Base-by-base conservation (phyloP, 2,888 invertebrate species). In the Dusona sp. region DNA sequence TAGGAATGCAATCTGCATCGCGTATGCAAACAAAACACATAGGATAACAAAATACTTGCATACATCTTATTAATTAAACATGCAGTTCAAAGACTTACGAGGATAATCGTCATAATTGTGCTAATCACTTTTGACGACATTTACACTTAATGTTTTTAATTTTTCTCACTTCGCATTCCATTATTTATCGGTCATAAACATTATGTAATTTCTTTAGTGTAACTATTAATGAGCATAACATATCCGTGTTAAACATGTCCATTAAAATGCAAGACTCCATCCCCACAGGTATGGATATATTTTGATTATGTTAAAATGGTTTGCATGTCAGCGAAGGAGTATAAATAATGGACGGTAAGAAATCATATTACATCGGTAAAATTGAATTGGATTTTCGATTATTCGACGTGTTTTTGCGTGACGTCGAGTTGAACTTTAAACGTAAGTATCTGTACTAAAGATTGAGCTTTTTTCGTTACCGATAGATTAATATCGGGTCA, bases 51-150 rank as follows among this genome's bases (percentile, higher is more conserved):
- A 61, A 29, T 29, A 29, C 29, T 3, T 25, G 61, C 61, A 6
- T 61, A 29, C 16, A 25, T 61, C 61, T 4, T 16, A 29, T 61
- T 61, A 29, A 61, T 61, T 61, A 61, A 29, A 6, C 61, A 61
- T 29, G 61, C 61, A 61, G 61, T 61, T 61, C 61, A 61, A 61
- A 61, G 61, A 61, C 61, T 29, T 29, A 9, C 13, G 61, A 61
- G 61, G 29, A 61, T 61, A 61, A 61, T 29, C 61, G 61, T 61
- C 61, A 61, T 61, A 61, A 61, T 61, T 61, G 61, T 29, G 61
- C 29, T 61, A 29, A 61, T 29, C 70, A 13, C 38, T 3, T n/a
- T 68, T 22, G 25, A 25, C 42, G 70, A 42, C 48, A 45, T 9
- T 57, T 61, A 29, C 61, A 61, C 61, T 29, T 16, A 29, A 16